Percentiles rank a stretch among this genome's conserved stretches.
Evolutionary conservation across 2,888 invertebrate genomes (phyloP).

Genomic region (Melinaea marsaeus): DNA sequence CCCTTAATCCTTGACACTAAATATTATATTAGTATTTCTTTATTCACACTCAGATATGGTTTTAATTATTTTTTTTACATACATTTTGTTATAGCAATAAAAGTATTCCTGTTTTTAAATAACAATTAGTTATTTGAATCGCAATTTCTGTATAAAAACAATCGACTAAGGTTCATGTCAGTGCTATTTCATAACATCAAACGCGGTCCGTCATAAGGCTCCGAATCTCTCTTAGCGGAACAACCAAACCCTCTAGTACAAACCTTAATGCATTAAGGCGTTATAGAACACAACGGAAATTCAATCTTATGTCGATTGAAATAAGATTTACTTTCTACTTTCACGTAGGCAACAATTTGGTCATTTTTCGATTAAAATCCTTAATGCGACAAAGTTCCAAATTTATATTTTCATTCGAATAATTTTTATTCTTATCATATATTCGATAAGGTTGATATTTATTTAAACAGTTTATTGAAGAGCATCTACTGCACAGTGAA

Average conservation of each 20-base stretch:
- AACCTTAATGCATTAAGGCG: slow-evolving; percentile 39
- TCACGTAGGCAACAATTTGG: slow-evolving; percentile 44
- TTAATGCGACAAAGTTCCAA: slow-evolving; percentile 47
- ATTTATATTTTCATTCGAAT: background rate
- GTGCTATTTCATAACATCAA: slow-evolving; percentile 69
- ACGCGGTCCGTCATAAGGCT: slow-evolving; percentile 65
- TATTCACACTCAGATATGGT: too few species aligned
- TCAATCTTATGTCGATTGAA: slow-evolving; percentile 23
- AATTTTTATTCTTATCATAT: slow-evolving; percentile 24
- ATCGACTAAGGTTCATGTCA: slow-evolving; percentile 59
- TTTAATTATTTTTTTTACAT: too few species aligned
- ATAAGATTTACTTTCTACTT: slow-evolving; percentile 33
- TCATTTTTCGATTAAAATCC: slow-evolving; percentile 45
- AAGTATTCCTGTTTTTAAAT: too few species aligned
- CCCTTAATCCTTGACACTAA: too few species aligned
- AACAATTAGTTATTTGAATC: slow-evolving; percentile 7
- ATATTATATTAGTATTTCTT: too few species aligned
- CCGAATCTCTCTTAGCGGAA: slow-evolving; percentile 69
- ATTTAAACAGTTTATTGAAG: background rate
- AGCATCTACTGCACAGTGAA: slow-evolving; percentile 42
- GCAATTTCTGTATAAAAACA: slow-evolving; percentile 39
- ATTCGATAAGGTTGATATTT: slow-evolving; percentile 28
- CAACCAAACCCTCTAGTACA: slow-evolving; percentile 37
- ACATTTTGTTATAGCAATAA: too few species aligned
- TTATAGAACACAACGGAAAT: slow-evolving; percentile 28